Conservation (phyloP, 2,113 vertebrate species). For the Peucedramus taeniatus region DNA sequence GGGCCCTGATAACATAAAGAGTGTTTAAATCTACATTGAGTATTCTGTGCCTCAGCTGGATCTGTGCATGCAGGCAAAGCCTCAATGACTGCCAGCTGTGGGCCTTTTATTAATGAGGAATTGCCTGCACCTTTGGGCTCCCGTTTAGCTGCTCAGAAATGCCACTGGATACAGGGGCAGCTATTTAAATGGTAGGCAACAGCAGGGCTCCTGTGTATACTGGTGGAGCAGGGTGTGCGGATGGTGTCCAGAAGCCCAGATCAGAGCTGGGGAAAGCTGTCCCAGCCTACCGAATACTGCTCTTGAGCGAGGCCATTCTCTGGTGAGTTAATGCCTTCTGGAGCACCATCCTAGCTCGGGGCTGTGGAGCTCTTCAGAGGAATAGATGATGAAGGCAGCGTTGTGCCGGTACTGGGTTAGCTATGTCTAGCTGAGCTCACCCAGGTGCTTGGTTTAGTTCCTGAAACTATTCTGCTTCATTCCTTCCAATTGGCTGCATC, state of each 20-base stretch:
- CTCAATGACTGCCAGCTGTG: fast-evolving
- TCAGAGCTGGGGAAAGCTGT: fast-evolving
- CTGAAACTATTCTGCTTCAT: neutral
- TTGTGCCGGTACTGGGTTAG: neutral
- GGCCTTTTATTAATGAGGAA: neutral
- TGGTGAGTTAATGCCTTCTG: neutral
- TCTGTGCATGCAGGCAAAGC: neutral
- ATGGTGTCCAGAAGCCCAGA: fast-evolving
- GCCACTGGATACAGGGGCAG: fast-evolving
- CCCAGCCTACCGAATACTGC: fast-evolving
- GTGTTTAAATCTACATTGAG: neutral
- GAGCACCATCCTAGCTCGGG: fast-evolving
- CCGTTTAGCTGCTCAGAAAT: neutral
- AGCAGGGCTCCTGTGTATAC: fast-evolving
- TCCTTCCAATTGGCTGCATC: neutral
- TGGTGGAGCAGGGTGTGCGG: fast-evolving
- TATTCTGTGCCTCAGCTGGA: neutral
- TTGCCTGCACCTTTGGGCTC: neutral
- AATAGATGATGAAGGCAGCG: neutral
- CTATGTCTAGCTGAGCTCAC: neutral
- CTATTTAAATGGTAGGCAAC: neutral
- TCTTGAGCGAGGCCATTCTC: fast-evolving
- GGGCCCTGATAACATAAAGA: fast-evolving
- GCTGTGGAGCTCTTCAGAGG: neutral
- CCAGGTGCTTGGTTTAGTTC: neutral